Evolutionary conservation across 1,140 invertebrate species (phyloP), one percentile per base, ranked within the genome.

Genomic region (Grapholita molesta): DNA sequence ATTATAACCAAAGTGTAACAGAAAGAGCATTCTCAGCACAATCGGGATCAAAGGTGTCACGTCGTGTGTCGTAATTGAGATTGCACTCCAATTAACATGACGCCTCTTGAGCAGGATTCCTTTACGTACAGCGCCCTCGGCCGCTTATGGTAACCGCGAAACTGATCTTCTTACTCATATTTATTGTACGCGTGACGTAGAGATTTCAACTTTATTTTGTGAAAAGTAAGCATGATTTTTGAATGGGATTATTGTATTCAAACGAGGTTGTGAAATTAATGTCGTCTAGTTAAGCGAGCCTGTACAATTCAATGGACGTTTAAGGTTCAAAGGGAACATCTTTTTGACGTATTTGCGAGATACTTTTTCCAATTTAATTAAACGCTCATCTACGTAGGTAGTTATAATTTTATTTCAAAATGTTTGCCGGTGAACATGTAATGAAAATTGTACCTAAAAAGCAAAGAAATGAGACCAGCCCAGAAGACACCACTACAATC

Each of bases 21-120:
- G 81, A 88, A 82, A 87, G 76, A 85, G 84, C 80, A 85, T 85
- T 87, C 82, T 80, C 30, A 83, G 81, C 82, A 88, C 85, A 90
- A 89, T 88, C 86, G 77, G n/a, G 30, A 61, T 65, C 64, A 65
- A 42, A 69, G 64, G 74, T 75, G 74, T 72, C 78, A 82, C 79
- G 78, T 73, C 75, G 81, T 84, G 73, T 88, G 80, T 83, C 76
- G 82, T 90, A 88, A 87, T 84, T 84, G 86, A 88, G 85, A 75
- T 70, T 66, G 71, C 79, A 73, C 84, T 89, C 85, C 85, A 90
- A 90, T 90, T 89, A 90, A 88, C 83, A 84, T 70, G 79, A 76
- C 78, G 61, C 61, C 77, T 73, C 72, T 84, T 78, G 75, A 81
- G 82, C 85, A 85, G 70, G 80, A 79, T 76, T 77, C 81, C 79